Conservation (phyloP, 2,113 vertebrate genomes). For the Panurus biarmicus region DNA sequence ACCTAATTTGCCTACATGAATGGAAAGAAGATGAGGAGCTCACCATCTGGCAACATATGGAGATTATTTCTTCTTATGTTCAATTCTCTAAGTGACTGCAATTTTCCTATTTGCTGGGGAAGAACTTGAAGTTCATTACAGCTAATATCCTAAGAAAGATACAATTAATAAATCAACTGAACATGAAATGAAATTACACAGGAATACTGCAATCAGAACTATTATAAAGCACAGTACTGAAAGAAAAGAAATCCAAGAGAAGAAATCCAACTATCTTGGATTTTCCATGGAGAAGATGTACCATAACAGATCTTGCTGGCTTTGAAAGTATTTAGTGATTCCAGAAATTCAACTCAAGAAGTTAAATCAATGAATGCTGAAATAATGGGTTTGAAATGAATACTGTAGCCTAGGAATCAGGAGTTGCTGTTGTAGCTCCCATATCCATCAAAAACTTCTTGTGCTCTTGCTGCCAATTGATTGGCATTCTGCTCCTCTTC, state of each 20-base stretch:
- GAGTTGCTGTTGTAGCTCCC: neutral
- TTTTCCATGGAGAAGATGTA: neutral
- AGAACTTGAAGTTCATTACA: conserved; percentile 97
- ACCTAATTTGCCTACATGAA: neutral
- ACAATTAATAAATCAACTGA: neutral
- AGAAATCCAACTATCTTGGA: neutral
- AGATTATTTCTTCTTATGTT: conserved; percentile 97
- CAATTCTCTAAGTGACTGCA: conserved; percentile 90
- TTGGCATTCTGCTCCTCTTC: neutral
- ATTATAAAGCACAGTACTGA: neutral
- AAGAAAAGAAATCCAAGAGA: neutral
- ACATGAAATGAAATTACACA: neutral
- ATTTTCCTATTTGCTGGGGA: conserved; percentile 91
- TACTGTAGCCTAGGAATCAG: neutral
- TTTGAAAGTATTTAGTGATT: neutral
- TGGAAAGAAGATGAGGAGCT: conserved; percentile 31
- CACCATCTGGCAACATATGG: conserved; percentile 91
- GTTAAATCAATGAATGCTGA: neutral
- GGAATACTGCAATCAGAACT: neutral
- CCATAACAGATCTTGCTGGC: neutral
- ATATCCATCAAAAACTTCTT: neutral
- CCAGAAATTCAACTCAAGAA: neutral
- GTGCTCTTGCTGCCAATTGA: neutral
- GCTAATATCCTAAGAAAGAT: conserved; percentile 85
- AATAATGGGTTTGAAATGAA: neutral